These are phyloP conservation scores for Sarcophilus harrisii DNA, from an alignment of 2,797 vertebrate genomes.

Conservation along the genomic window DNA sequence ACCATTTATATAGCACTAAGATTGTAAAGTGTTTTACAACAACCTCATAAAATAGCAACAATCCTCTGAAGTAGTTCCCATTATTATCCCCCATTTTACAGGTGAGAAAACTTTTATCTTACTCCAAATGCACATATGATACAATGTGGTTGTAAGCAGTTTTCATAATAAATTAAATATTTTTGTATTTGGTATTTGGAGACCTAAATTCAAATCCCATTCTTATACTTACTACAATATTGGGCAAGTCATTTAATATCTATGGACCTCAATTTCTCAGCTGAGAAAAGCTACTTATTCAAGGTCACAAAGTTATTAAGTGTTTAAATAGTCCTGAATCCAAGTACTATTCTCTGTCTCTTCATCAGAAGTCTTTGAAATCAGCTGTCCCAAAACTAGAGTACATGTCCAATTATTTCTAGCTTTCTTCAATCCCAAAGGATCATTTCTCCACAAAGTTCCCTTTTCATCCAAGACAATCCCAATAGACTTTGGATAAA, in stretches of 20 bases:
- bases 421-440: not conserved
- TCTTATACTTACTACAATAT: not conserved
- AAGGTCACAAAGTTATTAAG: not conserved
- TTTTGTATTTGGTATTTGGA: not conserved
- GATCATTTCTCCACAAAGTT: not conserved
- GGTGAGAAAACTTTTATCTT: not conserved
- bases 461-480: no score
- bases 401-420: not conserved
- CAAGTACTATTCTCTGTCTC: not conserved
- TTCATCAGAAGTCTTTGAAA: not conserved
- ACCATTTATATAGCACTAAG: not conserved
- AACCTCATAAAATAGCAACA: not conserved
- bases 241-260: not conserved
- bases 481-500: no score
- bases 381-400: not conserved
- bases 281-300: not conserved
- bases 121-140: not conserved
- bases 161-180: not conserved
- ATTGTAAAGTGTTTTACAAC: not conserved
- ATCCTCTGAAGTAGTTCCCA: not conserved
- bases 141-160: constrained; percentile 5
- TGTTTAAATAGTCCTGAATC: not conserved
- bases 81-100: not conserved
- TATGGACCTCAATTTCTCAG: not conserved
- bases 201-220: not conserved